Evolutionary conservation across 2,113 vertebrate species (phyloP).

Genomic region (Tetrax tetrax): DNA sequence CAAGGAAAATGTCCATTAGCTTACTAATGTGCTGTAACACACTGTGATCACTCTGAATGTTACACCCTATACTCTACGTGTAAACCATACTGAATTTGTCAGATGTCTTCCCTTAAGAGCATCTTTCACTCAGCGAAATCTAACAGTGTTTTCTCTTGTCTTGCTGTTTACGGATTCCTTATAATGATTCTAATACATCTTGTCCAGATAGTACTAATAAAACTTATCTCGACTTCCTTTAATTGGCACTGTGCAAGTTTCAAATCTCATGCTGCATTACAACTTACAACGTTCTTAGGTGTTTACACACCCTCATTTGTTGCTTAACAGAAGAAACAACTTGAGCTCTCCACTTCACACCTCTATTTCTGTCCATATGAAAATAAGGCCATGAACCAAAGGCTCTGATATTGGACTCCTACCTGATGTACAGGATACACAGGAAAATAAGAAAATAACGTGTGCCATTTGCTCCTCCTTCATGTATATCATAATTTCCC

Average conservation of each 20-base stretch:
- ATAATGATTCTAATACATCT: not conserved
- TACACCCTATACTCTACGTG: not conserved
- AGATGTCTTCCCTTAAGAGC: not conserved
- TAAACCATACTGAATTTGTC: not conserved
- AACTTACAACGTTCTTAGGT: not conserved
- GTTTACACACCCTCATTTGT: not conserved
- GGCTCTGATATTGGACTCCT: not conserved
- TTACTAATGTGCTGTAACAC: not conserved
- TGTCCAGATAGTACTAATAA: not conserved
- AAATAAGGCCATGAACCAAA: not conserved
- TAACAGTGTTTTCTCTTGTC: not conserved
- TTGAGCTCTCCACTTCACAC: not conserved
- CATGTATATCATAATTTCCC: not conserved
- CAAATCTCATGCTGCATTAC: not conserved
- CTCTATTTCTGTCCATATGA: not conserved
- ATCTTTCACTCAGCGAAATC: not conserved
- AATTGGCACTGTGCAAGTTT: not conserved
- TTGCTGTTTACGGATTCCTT: not conserved
- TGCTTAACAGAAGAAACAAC: not conserved
- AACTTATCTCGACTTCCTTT: not conserved
- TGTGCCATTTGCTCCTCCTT: not conserved
- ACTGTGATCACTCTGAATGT: not conserved
- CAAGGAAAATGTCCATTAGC: not conserved
- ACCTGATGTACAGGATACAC: not conserved
- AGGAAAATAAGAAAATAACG: not conserved